Evolutionary conservation across 2,797 vertebrate genomes (phyloP), one percentile per base, ranked within the genome.

Genomic region (Peromyscus aztecus): DNA sequence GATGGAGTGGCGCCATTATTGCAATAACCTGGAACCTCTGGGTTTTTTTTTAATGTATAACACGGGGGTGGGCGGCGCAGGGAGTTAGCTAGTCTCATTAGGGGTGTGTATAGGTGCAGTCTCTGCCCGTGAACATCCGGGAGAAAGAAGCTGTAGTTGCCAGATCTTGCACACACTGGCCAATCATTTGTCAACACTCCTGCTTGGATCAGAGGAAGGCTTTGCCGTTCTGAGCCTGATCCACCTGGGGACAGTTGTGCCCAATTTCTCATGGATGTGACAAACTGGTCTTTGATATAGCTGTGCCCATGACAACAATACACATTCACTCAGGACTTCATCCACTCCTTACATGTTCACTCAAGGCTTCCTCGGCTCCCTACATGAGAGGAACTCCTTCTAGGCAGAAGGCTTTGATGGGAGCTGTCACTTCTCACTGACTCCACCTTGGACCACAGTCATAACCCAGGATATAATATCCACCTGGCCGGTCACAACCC

Each of bases 341-440:
- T 13, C 29, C 21, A 4, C 6, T 67, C 19, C 19, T n/a, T 67
- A 85, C 63, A n/a, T 16, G 2, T 34, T 67, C 31, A 34, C 29
- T 46, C 10, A 34, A 49, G 61, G 11, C 31, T 85, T 67, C 12
- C 61, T 49, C 3, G 0, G 16, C 43, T 69, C 29, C 16, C 8
- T 84, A 2, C 16, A 6, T 6, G 81, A 12, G 11, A 75, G n/a
- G 52, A 31, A 29, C 34, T 61, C 63, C n/a, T 69, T 4, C 3
- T 31, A 27, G 29, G 17, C 31, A 3, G 0, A 0, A 23, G n/a
- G 29, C 6, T 89, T 59, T 61, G 9, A 83, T 27, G 17, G 9
- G 21, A 83, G 63, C 52, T 11, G 12, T 37, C 49, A 27, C 73
- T 69, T 80, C 55, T 71, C n/a, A 2, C n/a, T 3, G 23, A 29